A percentile compares a stretch with the other conserved stretches of the same genome.
phyloP scores from a whole-genome alignment of 2,888 invertebrate species.

The Acleris sparsana region DNA sequence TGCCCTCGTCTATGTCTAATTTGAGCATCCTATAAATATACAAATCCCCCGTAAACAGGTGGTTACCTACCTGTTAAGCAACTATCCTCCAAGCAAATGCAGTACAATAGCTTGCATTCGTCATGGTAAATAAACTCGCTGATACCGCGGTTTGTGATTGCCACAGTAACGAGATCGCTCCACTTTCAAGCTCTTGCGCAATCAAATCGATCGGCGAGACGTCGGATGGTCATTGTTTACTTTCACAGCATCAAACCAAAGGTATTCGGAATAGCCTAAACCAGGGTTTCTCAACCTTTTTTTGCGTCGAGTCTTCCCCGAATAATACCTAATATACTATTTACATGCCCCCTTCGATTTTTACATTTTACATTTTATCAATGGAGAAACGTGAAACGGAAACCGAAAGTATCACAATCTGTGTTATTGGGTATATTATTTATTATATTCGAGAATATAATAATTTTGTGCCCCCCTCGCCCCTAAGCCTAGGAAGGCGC shows the following conservation, averaged over 20 bases:
- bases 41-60: constrained; percentile 9
- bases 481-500: no score
- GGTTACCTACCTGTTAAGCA: constrained; percentile 9
- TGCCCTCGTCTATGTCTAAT: neutral
- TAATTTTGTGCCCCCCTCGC: no score
- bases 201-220: constrained; percentile 51
- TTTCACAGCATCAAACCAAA: constrained; percentile 7
- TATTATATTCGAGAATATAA: no score
- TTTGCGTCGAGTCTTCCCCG: no score
- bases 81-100: constrained; percentile 35
- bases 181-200: constrained; percentile 59
- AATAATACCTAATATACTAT: no score
- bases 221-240: constrained; percentile 36
- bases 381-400: no score
- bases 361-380: no score
- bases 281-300: no score
- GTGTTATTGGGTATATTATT: no score
- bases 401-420: no score
- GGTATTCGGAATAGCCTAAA: constrained; percentile 2
- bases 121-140: constrained; percentile 52
- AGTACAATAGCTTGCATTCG: constrained; percentile 45
- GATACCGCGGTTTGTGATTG: constrained; percentile 50
- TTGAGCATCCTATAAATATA: neutral
- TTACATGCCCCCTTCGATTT: no score
- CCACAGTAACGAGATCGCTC: constrained; percentile 44